Evolutionary conservation across 1,140 invertebrate genomes (phyloP), one percentile per base, ranked within the genome.

Genomic region (Drosophila repleta): DNA sequence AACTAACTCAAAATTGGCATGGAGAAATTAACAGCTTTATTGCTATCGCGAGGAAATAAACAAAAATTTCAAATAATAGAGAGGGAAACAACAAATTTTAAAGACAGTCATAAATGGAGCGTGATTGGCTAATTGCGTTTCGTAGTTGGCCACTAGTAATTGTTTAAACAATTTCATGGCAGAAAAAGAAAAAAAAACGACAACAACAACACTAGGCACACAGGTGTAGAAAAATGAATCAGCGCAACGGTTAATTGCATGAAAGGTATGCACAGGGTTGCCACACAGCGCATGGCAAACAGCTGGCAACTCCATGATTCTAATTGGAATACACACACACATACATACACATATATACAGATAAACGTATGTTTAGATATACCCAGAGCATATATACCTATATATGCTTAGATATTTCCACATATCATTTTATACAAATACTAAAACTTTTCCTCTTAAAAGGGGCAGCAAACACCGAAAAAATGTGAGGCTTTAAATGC

Each of bases 151-250:
- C 8, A 21, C 20, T 62, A 4, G 15, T 17, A 60, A 73, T 61
- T 72, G 63, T 48, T 73, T 68, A 63, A 68, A 35, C 24, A 63
- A 41, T 70, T 73, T 66, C 39, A 17, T 51, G 62, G 41, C 20
- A 68, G 53, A 66, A 58, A 18, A 45, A 56, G 46, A 58, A 66
- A 58, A 18, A 45, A 56, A 51, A 41, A 32, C 32, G 56, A 26
- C 26, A 58, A 21, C 18, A 18, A 17, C 58, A 69, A 55, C 45
- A 51, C 41, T 24, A 43, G n/a, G n/a, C 32, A 48, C n/a, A 51
- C 15, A 52, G 56, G 63, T 45, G 61, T 48, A 55, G 51, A 85
- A 65, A 76, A 70, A 61, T 82, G 78, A 84, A 74, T 84, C 81
- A 84, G 60, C 68, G 32, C 55, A 67, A 61, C 72, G 45, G 69